Percentiles rank a stretch among this genome's conserved stretches.
phyloP scores from a whole-genome alignment of 2,797 vertebrate genomes.

The Denticeps clupeoides region DNA sequence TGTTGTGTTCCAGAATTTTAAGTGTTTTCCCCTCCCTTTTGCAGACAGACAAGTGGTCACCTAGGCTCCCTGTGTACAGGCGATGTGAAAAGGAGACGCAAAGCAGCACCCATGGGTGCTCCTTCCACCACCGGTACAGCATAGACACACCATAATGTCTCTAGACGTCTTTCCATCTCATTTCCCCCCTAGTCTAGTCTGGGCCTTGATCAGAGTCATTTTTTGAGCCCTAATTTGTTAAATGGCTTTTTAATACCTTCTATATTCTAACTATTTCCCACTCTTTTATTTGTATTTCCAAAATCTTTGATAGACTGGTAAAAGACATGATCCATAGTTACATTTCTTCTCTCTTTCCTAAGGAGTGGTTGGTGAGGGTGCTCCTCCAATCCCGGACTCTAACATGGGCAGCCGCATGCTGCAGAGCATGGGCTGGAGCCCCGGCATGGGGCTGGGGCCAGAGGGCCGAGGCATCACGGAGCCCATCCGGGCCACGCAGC shows the following conservation, averaged over 20 bases:
- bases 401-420: constrained; percentile 91
- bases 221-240: too few species aligned
- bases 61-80: constrained; percentile 92
- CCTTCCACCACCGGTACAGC: constrained; percentile 70
- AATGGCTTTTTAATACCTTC: too few species aligned
- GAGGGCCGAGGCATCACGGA: constrained; percentile 88
- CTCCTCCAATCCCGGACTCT: constrained; percentile 70
- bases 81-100: constrained; percentile 93
- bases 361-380: constrained; percentile 78
- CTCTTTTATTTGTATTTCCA: neutral
- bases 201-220: too few species aligned
- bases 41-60: constrained; percentile 93
- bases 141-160: constrained; percentile 29
- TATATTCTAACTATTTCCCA: too few species aligned
- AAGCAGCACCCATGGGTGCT: constrained; percentile 84
- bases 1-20: neutral
- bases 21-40: constrained; percentile 52
- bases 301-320: too few species aligned
- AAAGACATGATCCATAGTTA: too few species aligned
- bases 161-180: neutral
- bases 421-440: constrained; percentile 92
- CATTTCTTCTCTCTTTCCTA: neutral
- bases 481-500: constrained; percentile 76
- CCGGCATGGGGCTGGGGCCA: constrained; percentile 79
- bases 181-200: too few species aligned